phyloP scores from a whole-genome alignment of 2,888 invertebrate species.

The Choristoneura rosaceana region DNA sequence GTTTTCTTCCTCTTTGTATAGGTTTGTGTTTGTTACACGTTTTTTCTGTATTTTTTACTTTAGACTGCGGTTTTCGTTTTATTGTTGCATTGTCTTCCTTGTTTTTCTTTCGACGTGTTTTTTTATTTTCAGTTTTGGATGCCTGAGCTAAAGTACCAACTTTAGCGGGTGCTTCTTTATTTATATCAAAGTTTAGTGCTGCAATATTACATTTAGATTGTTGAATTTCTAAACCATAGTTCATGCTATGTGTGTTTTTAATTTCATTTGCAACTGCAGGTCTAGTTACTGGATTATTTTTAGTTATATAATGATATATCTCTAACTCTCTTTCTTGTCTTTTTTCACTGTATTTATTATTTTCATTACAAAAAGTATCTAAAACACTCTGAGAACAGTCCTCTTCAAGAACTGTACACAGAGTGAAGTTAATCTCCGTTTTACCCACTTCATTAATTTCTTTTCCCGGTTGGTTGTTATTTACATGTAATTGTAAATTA shows the following conservation, averaged over 20 bases:
- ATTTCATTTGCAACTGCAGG: background rate
- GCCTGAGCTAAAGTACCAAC: background rate
- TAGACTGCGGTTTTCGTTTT: constrained; percentile 6
- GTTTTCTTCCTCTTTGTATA: constrained; percentile 43
- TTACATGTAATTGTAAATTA: too few species aligned
- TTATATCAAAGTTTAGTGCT: background rate
- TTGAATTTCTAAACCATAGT: background rate
- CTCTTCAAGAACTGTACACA: background rate
- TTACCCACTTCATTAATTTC: too few species aligned
- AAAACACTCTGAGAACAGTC: background rate
- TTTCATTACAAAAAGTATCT: background rate
- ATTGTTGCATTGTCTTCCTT: background rate
- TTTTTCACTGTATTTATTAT: background rate
- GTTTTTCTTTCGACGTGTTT: background rate
- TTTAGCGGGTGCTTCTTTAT: background rate
- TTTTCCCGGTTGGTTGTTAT: too few species aligned
- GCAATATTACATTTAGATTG: background rate
- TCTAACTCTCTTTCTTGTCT: background rate
- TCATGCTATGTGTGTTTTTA: background rate
- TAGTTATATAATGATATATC: background rate
- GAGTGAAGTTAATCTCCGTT: too few species aligned
- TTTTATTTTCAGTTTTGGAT: background rate
- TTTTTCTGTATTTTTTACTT: background rate
- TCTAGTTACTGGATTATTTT: background rate
- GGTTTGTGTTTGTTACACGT: background rate